phyloP scores from a whole-genome alignment of 2,888 invertebrate species.

The Ectemnius continuus region DNA sequence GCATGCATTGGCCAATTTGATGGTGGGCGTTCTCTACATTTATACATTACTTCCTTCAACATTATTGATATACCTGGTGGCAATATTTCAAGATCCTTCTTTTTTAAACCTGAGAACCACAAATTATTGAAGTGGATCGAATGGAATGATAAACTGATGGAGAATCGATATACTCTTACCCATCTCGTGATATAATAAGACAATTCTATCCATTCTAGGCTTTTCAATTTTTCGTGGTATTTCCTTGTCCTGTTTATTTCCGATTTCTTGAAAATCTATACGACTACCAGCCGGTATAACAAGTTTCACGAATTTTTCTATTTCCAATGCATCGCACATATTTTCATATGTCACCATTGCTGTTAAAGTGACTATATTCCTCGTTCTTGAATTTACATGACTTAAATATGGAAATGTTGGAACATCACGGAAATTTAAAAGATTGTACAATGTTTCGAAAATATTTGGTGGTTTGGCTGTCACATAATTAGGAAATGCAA shows the following conservation, averaged over 20 bases:
- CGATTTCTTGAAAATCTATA: slow-evolving; percentile 68
- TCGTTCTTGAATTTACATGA: slow-evolving; percentile 86
- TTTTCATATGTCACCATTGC: slow-evolving; percentile 68
- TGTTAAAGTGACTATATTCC: slow-evolving; percentile 86
- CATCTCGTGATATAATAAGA: slow-evolving; percentile 80
- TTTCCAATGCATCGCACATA: slow-evolving; percentile 56
- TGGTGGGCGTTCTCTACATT: slow-evolving; percentile 85
- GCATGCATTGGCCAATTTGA: slow-evolving; percentile 86
- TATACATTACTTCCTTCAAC: slow-evolving; percentile 84
- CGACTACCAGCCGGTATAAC: slow-evolving; percentile 75
- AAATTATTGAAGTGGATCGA: neutral
- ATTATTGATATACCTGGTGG: slow-evolving; percentile 86
- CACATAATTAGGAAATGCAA: slow-evolving; percentile 83
- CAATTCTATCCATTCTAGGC: slow-evolving; percentile 77
- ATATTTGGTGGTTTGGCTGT: slow-evolving; percentile 84
- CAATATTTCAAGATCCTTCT: slow-evolving; percentile 85
- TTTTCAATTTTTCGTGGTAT: slow-evolving; percentile 60
- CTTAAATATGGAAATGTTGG: slow-evolving; percentile 86
- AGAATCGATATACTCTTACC: slow-evolving; percentile 64
- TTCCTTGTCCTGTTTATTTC: slow-evolving; percentile 65
- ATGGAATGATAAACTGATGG: slow-evolving; percentile 3
- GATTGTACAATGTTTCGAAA: slow-evolving; percentile 84
- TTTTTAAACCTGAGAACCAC: slow-evolving; percentile 80
- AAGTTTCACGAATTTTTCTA: slow-evolving; percentile 69
- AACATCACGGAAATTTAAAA: slow-evolving; percentile 80